Percentiles rank a stretch among this genome's conserved stretches.
Evolutionary conservation across 30 jellyfish, hydroid and myxozoan species (phyloP).

Genomic region (Rhopilema esculentum): DNA sequence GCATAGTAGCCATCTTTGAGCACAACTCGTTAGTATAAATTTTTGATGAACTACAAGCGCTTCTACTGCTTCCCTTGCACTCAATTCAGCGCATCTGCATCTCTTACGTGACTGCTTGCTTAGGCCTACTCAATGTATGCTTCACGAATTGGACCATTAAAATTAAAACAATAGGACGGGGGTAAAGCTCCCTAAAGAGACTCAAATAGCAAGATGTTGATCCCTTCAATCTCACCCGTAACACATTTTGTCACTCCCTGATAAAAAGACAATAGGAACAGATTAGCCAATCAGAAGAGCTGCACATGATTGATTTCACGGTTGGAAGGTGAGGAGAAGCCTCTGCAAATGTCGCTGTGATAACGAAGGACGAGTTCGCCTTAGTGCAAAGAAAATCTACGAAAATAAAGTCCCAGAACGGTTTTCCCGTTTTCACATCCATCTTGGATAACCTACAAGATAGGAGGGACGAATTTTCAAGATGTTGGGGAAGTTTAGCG

Average conservation of each 20-base stretch:
- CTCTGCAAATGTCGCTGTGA: slow-evolving; percentile 91
- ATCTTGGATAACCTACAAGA: slow-evolving; percentile 76
- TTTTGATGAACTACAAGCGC: neutral
- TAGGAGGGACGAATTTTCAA: slow-evolving; percentile 83
- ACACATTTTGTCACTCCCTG: slow-evolving; percentile 57
- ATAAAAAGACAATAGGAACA: slow-evolving; percentile 13
- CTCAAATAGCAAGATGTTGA: neutral
- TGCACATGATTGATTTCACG: slow-evolving; percentile 69
- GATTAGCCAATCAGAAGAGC: slow-evolving; percentile 54
- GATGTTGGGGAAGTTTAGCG: slow-evolving; percentile 92
- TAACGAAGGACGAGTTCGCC: slow-evolving; percentile 42
- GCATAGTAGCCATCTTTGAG: neutral
- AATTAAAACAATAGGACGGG: neutral
- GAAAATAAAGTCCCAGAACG: slow-evolving; percentile 76
- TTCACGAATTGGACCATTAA: slow-evolving; percentile 1
- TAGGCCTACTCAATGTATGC: neutral
- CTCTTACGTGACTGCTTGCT: neutral
- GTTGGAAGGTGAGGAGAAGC: slow-evolving; percentile 37
- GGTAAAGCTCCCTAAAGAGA: neutral
- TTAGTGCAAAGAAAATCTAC: slow-evolving; percentile 55
- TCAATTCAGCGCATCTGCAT: neutral
- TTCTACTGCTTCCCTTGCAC: neutral
- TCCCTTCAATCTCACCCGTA: neutral
- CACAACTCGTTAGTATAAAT: neutral
- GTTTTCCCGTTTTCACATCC: slow-evolving; percentile 69